phyloP scores from a whole-genome alignment of 1,140 invertebrate species.

The Branchinecta lindahli region DNA sequence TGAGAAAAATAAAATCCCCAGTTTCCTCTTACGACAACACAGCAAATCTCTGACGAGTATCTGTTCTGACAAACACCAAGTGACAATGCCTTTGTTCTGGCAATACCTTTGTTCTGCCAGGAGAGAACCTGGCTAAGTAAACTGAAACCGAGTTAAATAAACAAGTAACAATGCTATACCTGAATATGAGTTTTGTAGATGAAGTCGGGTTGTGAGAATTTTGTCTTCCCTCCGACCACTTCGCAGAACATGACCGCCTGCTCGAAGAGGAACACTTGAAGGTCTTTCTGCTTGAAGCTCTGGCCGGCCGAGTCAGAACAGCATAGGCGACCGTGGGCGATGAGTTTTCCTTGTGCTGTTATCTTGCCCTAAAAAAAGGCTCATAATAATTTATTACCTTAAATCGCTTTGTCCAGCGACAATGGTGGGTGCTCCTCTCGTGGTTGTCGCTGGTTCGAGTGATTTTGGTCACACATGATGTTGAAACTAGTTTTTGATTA shows the following conservation, averaged over 20 bases:
- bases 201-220: conserved; percentile 87
- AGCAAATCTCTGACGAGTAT: too few relatives aligned
- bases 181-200: conserved; percentile 93
- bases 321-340: conserved; percentile 71
- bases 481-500: too few relatives aligned
- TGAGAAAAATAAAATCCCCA: too few relatives aligned
- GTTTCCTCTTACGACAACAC: too few relatives aligned
- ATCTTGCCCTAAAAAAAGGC: conserved; percentile 69
- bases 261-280: conserved; percentile 95
- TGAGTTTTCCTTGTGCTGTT: conserved; percentile 86
- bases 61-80: too few relatives aligned
- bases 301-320: conserved; percentile 38
- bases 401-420: too few relatives aligned
- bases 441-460: too few relatives aligned
- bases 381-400: not conserved
- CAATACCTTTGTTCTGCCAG: too few relatives aligned
- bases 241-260: conserved; percentile 96
- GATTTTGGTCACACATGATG: too few relatives aligned
- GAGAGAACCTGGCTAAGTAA: too few relatives aligned
- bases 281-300: conserved; percentile 57
- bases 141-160: too few relatives aligned
- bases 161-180: conserved; percentile 38
- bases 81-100: too few relatives aligned
- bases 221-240: conserved; percentile 78
- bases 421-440: not conserved